Conservation (phyloP, 2,797 vertebrate genomes). For the Semaprochilodus insignis region DNA sequence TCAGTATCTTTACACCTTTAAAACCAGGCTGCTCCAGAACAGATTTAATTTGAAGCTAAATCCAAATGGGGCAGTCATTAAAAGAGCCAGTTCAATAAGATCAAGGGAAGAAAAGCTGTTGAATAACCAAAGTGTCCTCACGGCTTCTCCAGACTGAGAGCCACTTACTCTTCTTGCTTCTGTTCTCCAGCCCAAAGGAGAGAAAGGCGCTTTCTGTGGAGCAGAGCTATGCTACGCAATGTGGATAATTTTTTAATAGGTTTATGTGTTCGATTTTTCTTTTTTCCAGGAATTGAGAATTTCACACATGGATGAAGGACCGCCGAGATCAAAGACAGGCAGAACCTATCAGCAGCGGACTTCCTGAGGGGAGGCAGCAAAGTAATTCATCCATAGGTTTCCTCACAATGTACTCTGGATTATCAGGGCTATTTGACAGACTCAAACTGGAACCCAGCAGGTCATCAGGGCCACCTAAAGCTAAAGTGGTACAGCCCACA, state of each 20-base stretch:
- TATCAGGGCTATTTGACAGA: constrained; percentile 20
- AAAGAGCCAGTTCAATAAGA: constrained; percentile 14
- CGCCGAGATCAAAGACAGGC: constrained; percentile 64
- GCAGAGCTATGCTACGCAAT: constrained; percentile 22
- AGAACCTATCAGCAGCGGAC: constrained; percentile 53
- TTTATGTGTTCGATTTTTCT: constrained; percentile 52
- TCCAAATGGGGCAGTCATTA: constrained; percentile 22
- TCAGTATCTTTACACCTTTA: background rate
- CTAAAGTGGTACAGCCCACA: background rate
- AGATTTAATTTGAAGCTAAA: constrained; percentile 18
- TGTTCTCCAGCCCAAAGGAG: constrained; percentile 19
- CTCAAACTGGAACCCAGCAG: constrained; percentile 6
- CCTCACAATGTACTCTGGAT: constrained; percentile 19
- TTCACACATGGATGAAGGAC: constrained; percentile 53
- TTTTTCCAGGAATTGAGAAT: constrained; percentile 56
- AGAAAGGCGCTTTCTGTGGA: constrained; percentile 6
- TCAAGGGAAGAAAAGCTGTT: constrained; percentile 32
- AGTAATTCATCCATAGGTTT: constrained; percentile 41
- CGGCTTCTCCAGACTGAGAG: constrained; percentile 27
- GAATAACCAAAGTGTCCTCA: constrained; percentile 39
- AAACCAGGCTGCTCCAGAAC: background rate
- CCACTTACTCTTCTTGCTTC: background rate
- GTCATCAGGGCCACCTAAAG: constrained; percentile 6
- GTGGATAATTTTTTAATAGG: constrained; percentile 38
- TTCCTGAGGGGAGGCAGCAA: constrained; percentile 27